phyloP scores from a whole-genome alignment of 2,797 vertebrate genomes.

The Gymnoscopelus braueri region DNA sequence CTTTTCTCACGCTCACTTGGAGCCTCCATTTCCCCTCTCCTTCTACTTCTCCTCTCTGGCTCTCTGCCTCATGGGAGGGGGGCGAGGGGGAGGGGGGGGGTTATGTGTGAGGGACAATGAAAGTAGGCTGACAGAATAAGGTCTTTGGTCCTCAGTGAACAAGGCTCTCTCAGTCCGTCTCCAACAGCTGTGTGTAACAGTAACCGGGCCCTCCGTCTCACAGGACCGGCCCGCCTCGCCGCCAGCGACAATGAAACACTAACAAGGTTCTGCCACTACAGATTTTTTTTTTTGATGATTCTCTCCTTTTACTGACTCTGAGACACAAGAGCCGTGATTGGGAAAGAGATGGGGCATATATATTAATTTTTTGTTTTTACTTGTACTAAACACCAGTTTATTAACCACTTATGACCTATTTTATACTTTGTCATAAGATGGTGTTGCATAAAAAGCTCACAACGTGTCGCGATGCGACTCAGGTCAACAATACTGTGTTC shows the following conservation, averaged over 20 bases:
- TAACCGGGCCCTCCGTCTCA: constrained; percentile 22
- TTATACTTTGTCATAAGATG: too few relatives aligned
- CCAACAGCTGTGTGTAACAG: constrained; percentile 36
- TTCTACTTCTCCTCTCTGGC: not conserved
- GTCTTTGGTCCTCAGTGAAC: constrained; percentile 52
- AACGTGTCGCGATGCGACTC: too few relatives aligned
- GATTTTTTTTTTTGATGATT: not conserved
- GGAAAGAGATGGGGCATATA: not conserved
- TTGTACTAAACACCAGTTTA: too few relatives aligned
- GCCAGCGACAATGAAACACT: constrained; percentile 23
- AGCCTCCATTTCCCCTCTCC: not conserved
- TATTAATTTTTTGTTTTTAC: too few relatives aligned
- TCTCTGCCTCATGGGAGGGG: constrained; percentile 6
- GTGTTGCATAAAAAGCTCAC: too few relatives aligned
- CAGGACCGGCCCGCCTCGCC: constrained; percentile 7
- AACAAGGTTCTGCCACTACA: constrained; percentile 5
- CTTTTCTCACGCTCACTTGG: not conserved
- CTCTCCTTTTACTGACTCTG: not conserved
- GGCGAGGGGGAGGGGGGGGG: not conserved
- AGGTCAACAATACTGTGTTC: too few relatives aligned
- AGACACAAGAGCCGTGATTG: not conserved
- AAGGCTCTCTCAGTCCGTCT: constrained; percentile 49
- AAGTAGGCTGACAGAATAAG: constrained; percentile 23
- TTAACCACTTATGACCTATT: too few relatives aligned
- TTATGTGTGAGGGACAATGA: not conserved